These are phyloP conservation scores for Apeltes quadracus DNA, from an alignment of 2,113 vertebrate genomes.

Conservation along the genomic window DNA sequence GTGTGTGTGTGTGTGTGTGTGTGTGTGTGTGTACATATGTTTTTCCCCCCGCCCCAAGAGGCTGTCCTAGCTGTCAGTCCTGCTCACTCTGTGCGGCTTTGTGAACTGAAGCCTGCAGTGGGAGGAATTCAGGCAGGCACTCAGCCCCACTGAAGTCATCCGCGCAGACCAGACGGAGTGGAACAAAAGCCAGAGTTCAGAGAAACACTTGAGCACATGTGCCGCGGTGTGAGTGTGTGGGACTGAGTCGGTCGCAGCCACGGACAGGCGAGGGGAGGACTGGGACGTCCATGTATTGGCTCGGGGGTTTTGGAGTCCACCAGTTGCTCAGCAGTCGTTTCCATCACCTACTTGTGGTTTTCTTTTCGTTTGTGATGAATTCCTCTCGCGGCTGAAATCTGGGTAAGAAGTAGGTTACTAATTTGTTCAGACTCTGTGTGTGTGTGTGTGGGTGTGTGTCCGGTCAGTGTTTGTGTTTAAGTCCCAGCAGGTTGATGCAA, in stretches of 20 bases:
- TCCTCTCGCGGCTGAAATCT: constrained; percentile 37
- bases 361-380: constrained; percentile 48
- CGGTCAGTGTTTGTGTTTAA: constrained; percentile 37
- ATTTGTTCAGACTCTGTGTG: neutral
- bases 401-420: constrained; percentile 56
- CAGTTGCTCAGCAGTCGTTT: constrained; percentile 27
- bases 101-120: constrained; percentile 72
- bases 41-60: constrained; percentile 58
- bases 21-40: constrained; percentile 32
- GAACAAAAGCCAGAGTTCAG: constrained; percentile 80
- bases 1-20: constrained; percentile 28
- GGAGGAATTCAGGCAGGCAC: constrained; percentile 77
- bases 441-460: neutral
- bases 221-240: constrained; percentile 49
- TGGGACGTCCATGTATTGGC: constrained; percentile 25
- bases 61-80: constrained; percentile 68
- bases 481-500: constrained; percentile 65
- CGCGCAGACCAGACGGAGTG: constrained; percentile 72
- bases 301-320: constrained; percentile 57
- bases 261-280: constrained; percentile 38
- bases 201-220: constrained; percentile 74
- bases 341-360: constrained; percentile 30
- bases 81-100: constrained; percentile 64
- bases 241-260: constrained; percentile 52
- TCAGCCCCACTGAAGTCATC: constrained; percentile 78